Evolutionary conservation across 2,888 invertebrate genomes (phyloP), one percentile per base, ranked within the genome.

Genomic region (Zaprionus obscuricornis): DNA sequence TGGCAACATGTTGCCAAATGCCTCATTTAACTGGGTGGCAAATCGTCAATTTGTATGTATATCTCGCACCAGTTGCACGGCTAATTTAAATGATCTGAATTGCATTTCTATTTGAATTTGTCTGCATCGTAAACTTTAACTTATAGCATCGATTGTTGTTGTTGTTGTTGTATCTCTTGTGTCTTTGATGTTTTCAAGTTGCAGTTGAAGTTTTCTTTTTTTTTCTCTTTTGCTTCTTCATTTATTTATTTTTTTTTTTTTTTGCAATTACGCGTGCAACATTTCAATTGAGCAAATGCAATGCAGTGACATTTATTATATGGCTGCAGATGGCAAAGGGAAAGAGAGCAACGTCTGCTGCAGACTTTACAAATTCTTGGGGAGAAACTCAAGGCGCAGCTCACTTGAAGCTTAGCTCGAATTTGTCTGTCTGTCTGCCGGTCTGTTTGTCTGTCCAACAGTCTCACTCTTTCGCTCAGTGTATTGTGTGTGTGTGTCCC

Each of bases 181-280:
- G 55, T 56, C 46, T 18, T 66, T 34, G 34, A 31, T 56, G 26
- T 76, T 74, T 74, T 82, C 52, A 66, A 64, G 63, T n/a, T 60
- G 72, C 57, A 65, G 31, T 43, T 64, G 49, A 46, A 66, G 74
- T 70, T 50, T 29, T 26, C 2, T 24, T 26, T 1, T 40, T 40
- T 8, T 2, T 40, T 8, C n/a, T n/a, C n/a, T n/a, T n/a, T n/a
- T n/a, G n/a, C n/a, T n/a, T n/a, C n/a, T n/a, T n/a, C n/a, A n/a
- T n/a, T n/a, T n/a, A n/a, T n/a, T n/a, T n/a, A n/a, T n/a, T n/a
- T n/a, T n/a, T n/a, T n/a, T 17, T 43, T n/a, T 16, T 11, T 52
- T 62, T 47, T 50, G 82, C 86, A 86, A 86, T 82, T 82, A 85
- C 74, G 85, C 85, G 74, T 85, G 82, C 82, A 86, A 86, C 81